Evolutionary conservation across 2,113 vertebrate species (phyloP), one percentile per base, ranked within the genome.

Genomic region (Mus spicilegus): DNA sequence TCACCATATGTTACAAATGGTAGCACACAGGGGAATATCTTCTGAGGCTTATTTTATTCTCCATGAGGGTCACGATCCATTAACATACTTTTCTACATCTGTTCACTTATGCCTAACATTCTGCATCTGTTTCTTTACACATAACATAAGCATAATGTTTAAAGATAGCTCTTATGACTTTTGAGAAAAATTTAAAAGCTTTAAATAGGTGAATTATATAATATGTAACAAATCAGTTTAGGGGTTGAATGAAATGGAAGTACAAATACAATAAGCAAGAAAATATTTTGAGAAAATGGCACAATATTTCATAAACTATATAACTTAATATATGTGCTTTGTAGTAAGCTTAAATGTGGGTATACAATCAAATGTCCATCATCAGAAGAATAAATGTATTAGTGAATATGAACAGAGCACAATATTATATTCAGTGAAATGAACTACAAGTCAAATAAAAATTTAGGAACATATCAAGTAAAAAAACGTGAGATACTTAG

Each of bases 141-240:
- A 42, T n/a, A 65, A 87, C 8, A 85, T 75, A 91, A 54, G 7
- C 78, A 92, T 87, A 95, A 75, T 87, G 33, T 20, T 70, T 94
- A 78, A 89, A 84, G 4, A 84, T 84, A 51, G 61, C 96, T 87
- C 49, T 95, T 93, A 75, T 20, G 12, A 65, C 77, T 93, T 91
- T 87, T 30, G 30, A 94, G 33, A 94, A 96, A 94, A 94, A 39
- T 82, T 82, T 91, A 73, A 94, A 95, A 94, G 84, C n/a, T 77
- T 88, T 89, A 81, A 22, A 94, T 92, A 96, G 77, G 39, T 96
- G 26, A 90, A 81, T 8, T 85, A 73, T 13, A 90, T 73, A 58
- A 94, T 58, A 67, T n/a, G 84, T 76, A 56, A 92, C 51, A 93
- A 96, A 94, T 89, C 65, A 89, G 89, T 95, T 91, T 75, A 87